phyloP scores from a whole-genome alignment of 2,113 vertebrate genomes.

The Cygnus buccinator region DNA sequence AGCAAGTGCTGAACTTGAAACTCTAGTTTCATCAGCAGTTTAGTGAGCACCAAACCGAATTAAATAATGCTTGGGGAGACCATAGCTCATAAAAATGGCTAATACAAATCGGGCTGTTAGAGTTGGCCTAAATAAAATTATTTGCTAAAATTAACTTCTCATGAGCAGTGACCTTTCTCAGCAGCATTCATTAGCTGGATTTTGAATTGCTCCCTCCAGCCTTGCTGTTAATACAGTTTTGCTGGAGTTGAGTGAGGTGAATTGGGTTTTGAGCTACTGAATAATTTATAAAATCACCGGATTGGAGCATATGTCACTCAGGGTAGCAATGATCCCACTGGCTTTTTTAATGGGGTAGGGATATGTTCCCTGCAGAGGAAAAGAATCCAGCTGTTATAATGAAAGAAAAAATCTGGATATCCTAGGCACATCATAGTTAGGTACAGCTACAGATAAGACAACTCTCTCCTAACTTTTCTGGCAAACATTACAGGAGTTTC shows the following conservation, averaged over 20 bases:
- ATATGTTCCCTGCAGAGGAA: neutral
- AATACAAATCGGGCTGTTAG: neutral
- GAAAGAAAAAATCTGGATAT: neutral
- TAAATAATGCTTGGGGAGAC: neutral
- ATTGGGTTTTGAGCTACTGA: neutral
- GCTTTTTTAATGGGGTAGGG: neutral
- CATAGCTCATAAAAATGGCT: neutral
- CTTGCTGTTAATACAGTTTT: neutral
- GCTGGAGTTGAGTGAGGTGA: neutral
- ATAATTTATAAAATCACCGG: neutral
- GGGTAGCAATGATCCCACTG: neutral
- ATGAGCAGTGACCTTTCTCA: neutral
- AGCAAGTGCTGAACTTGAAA: neutral
- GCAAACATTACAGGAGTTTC: neutral
- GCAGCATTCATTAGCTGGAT: neutral
- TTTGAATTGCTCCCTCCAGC: neutral
- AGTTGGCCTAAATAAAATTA: neutral
- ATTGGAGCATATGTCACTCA: neutral
- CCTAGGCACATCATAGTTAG: neutral
- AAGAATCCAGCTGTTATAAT: neutral
- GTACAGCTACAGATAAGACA: neutral
- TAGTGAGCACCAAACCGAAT: neutral
- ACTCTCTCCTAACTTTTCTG: neutral
- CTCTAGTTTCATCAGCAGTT: neutral
- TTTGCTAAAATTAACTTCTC: neutral